Percentiles rank a stretch among this genome's conserved stretches.
These are phyloP conservation scores for Scaptomyza reducta DNA, from an alignment of 2,888 invertebrate genomes.

Conservation along the genomic window DNA sequence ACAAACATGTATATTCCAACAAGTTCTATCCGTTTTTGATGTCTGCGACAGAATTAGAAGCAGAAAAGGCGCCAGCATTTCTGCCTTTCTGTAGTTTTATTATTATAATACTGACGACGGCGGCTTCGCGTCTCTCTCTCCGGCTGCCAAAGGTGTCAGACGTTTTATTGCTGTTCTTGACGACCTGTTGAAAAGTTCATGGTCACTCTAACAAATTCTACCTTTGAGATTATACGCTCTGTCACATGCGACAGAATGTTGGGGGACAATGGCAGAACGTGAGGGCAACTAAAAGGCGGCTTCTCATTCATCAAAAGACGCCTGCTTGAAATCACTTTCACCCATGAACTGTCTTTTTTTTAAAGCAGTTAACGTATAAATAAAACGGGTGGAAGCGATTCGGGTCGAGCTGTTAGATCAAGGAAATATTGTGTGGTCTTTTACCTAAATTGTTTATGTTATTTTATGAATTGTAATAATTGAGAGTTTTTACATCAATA, in stretches of 20 bases:
- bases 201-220: constrained; percentile 57
- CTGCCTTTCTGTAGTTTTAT: constrained; percentile 34
- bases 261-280: not conserved
- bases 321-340: constrained; percentile 33
- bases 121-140: not conserved
- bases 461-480: not conserved
- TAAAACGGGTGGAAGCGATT: constrained; percentile 16
- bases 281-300: not conserved
- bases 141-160: constrained; percentile 69
- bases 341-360: constrained; percentile 9
- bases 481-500: too few species aligned
- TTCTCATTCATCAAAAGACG: constrained; percentile 37
- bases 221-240: constrained; percentile 35
- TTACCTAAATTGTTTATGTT: not conserved
- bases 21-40: constrained; percentile 56
- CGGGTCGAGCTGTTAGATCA: not conserved
- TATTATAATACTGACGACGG: constrained; percentile 19
- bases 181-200: constrained; percentile 76
- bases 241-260: not conserved
- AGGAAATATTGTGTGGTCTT: not conserved
- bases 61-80: constrained; percentile 57
- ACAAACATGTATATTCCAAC: constrained; percentile 25
- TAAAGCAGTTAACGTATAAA: constrained; percentile 10
- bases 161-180: constrained; percentile 69
- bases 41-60: constrained; percentile 32